Evolutionary conservation across 2,113 vertebrate species (phyloP).

Genomic region (Tetrax tetrax): DNA sequence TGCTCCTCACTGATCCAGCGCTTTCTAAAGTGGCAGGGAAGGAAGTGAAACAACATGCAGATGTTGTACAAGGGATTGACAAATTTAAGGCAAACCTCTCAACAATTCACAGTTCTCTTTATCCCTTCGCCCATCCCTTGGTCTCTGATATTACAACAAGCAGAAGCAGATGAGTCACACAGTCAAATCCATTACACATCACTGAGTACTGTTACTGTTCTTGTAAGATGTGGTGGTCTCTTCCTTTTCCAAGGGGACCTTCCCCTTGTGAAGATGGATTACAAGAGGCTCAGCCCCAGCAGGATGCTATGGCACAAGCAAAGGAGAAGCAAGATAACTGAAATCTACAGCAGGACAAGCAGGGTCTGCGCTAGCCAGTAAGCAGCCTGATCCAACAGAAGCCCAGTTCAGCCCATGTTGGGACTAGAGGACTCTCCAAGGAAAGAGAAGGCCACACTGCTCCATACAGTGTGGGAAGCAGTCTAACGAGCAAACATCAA

Average conservation of each 20-base stretch:
- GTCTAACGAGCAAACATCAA: not conserved
- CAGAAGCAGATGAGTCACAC: not conserved
- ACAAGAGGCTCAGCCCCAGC: not conserved
- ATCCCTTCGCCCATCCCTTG: not conserved
- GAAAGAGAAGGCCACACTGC: not conserved
- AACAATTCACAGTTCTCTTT: not conserved
- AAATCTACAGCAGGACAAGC: not conserved
- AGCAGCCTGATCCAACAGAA: not conserved
- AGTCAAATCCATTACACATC: not conserved
- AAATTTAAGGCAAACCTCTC: conserved; percentile 39
- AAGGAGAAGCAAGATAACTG: not conserved
- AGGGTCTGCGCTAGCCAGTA: fast-evolving
- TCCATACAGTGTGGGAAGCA: fast-evolving
- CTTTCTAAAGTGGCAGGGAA: conserved; percentile 6
- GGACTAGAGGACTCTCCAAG: not conserved
- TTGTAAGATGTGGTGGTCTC: not conserved
- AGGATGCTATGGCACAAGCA: not conserved
- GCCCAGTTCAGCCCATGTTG: fast-evolving
- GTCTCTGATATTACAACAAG: not conserved
- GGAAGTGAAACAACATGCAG: conserved; percentile 47
- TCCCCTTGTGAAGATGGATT: fast-evolving
- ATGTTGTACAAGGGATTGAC: conserved; percentile 34
- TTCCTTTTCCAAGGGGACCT: not conserved
- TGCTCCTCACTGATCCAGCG: conserved; percentile 4
- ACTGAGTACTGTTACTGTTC: not conserved